Evolutionary conservation across 2,888 invertebrate species (phyloP), one percentile per base, ranked within the genome.

Genomic region (Cheilosia soror): DNA sequence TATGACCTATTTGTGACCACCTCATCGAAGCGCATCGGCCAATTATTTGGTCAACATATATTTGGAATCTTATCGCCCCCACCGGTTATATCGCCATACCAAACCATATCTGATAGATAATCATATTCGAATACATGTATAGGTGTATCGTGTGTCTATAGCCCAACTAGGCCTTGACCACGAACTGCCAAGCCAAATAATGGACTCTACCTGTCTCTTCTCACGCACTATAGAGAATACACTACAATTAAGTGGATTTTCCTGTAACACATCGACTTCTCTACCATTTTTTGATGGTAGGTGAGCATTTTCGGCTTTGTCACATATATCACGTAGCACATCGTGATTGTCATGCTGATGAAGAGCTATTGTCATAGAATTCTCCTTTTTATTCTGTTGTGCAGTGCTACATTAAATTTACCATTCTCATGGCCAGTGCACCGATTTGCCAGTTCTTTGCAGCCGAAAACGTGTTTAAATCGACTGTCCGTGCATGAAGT

Each of bases 291-390:
- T 5, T 5, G 6, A 0, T 2, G 7, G 51, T 25, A 13, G 51
- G 51, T 51, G 51, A 51, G 27, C 4, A 51, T 51, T 51, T 51
- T 51, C n/a, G 13, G 27, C 25, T 4, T 11, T 51, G 15, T 5
- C 20, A 7, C 25, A 51, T 51, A 4, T 2, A 51, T 51, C 51
- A 51, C 51, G 51, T 51, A 51, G 13, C 51, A 27, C 51, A 29
- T 51, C 51, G 51, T 51, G 51, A 29, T 51, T 27, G 51, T 51
- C 13, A 27, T 27, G 13, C 27, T 25, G 25, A 51, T 51, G 51
- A 29, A 51, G 51, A 27, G 13, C 13, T 51, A 51, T 51, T 51
- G 51, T 51, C 2, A 11, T 25, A 27, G 13, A 51, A 51, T 11
- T 27, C 51, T 15, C 5, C 5, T 15, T 51, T 51, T 29, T 25